Conservation (phyloP, 2,113 vertebrate genomes). For the Daboia siamensis region DNA sequence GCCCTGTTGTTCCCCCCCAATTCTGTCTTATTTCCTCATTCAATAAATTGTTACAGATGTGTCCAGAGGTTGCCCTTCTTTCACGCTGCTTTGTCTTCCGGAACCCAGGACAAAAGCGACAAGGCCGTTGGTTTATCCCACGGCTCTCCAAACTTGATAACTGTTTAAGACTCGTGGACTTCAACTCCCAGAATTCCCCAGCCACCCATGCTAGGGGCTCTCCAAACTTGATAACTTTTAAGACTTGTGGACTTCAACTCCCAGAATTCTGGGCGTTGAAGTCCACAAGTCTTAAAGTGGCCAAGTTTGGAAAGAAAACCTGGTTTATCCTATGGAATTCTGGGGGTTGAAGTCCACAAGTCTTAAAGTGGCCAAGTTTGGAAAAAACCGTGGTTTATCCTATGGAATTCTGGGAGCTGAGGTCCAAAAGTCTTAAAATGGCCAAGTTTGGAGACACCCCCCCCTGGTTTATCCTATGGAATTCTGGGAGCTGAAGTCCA, state of each 20-base stretch:
- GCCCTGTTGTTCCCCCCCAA: conserved; percentile 54
- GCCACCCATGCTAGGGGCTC: no score
- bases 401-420: not conserved
- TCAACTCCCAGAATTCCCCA: no score
- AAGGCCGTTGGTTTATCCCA: not conserved
- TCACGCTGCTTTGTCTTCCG: not conserved
- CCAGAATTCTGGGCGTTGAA: not conserved
- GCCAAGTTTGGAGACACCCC: not conserved
- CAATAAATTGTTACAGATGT: conserved; percentile 74
- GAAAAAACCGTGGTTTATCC: no score
- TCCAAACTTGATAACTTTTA: no score
- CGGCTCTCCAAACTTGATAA: no score
- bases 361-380: no score
- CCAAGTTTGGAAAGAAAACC: not conserved
- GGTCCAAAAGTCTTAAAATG: not conserved
- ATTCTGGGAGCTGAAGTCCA: not conserved
- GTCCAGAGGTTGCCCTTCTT: not conserved
- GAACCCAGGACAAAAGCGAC: not conserved
- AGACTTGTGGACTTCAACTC: no score
- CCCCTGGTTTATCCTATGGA: not conserved
- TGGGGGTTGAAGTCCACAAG: not conserved
- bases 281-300: not conserved
- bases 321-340: not conserved
- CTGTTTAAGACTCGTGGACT: no score
- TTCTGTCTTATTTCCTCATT: conserved; percentile 71